A percentile compares a stretch with the other conserved stretches of the same genome.
phyloP scores from a whole-genome alignment of 2,113 vertebrate species.

The Macquaria ambigua region DNA sequence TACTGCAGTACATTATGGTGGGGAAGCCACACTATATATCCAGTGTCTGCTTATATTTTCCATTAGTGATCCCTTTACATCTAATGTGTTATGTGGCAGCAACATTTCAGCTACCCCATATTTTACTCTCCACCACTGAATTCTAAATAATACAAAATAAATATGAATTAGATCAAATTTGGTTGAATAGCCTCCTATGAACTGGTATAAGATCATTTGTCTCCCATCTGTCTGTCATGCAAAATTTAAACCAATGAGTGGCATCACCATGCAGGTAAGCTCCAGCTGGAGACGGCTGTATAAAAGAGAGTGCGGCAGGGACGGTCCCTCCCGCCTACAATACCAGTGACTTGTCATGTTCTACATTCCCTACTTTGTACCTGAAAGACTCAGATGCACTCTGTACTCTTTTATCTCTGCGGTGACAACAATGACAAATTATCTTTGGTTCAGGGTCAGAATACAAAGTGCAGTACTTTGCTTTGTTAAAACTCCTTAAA shows the following conservation, averaged over 20 bases:
- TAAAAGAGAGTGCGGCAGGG: not conserved
- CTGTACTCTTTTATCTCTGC: not conserved
- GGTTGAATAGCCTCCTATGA: not conserved
- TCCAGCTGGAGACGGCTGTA: not conserved
- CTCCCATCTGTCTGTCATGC: not conserved
- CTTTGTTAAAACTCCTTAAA: not conserved
- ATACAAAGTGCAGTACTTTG: not conserved
- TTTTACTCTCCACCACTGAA: too few relatives aligned
- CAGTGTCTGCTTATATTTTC: too few relatives aligned
- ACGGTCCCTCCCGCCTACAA: not conserved
- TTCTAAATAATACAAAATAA: not conserved
- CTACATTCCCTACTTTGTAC: not conserved
- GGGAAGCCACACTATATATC: too few relatives aligned
- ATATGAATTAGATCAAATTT: not conserved
- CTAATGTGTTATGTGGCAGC: too few relatives aligned
- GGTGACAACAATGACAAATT: not conserved
- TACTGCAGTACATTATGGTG: too few relatives aligned
- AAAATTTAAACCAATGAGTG: not conserved
- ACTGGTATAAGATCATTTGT: not conserved
- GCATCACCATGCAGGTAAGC: not conserved
- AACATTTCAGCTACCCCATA: too few relatives aligned
- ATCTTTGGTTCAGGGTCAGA: slow-evolving; percentile 18
- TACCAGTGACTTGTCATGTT: not conserved
- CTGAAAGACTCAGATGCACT: not conserved
- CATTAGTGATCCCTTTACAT: too few relatives aligned